phyloP scores from a whole-genome alignment of 2,888 invertebrate genomes.

The Drosophila stalkeri region DNA sequence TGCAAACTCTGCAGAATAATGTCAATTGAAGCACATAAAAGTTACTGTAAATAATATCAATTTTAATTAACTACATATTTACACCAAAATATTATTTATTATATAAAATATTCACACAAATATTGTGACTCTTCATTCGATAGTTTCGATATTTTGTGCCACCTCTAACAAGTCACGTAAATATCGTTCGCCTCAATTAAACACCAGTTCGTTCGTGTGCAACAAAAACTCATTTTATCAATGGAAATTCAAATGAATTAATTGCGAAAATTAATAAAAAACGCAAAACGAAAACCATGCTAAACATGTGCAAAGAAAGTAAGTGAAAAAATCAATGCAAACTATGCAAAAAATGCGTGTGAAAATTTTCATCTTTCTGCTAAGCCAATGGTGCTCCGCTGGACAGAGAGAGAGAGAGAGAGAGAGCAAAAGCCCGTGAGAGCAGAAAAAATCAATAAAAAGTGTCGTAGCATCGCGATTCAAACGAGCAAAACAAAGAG shows the following conservation, averaged over 20 bases:
- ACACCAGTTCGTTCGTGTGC: slow-evolving; percentile 37
- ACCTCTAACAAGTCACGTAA: slow-evolving; percentile 34
- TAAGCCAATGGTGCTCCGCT: slow-evolving; percentile 46
- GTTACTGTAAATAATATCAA: background rate
- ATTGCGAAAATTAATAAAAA: slow-evolving; percentile 37
- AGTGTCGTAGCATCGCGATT: slow-evolving; percentile 75
- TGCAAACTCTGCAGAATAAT: fast-evolving
- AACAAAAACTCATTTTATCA: slow-evolving; percentile 45
- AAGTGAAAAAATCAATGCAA: slow-evolving; percentile 42
- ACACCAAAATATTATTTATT: background rate
- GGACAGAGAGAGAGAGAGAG: slow-evolving; percentile 24
- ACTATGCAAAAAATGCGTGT: slow-evolving; percentile 28
- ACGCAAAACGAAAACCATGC: slow-evolving; percentile 41
- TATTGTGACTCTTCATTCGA: slow-evolving; percentile 12
- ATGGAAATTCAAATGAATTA: slow-evolving; percentile 51
- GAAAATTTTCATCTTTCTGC: slow-evolving; percentile 58
- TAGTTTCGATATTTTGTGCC: slow-evolving; percentile 30
- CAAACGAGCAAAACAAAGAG: slow-evolving; percentile 74
- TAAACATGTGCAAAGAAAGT: slow-evolving; percentile 52
- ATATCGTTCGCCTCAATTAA: slow-evolving; percentile 46
- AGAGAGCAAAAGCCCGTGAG: slow-evolving; percentile 43
- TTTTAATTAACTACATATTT: background rate
- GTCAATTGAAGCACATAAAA: background rate
- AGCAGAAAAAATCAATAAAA: slow-evolving; percentile 75
- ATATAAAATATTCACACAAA: background rate